phyloP scores from a whole-genome alignment of 2,888 invertebrate genomes.

The Polymixis lichenea region DNA sequence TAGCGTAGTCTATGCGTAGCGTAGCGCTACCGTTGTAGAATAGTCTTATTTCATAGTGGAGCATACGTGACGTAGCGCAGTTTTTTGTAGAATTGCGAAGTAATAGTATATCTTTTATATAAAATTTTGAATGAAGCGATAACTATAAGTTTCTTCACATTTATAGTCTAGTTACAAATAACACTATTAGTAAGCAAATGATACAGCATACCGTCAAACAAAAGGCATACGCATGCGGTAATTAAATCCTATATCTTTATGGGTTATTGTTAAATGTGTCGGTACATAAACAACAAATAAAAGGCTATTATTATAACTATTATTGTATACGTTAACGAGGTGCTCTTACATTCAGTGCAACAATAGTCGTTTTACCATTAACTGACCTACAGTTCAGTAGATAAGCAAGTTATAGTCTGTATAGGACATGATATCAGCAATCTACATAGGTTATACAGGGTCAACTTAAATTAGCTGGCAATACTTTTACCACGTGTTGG shows the following conservation, averaged over 20 bases:
- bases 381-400: conserved; percentile 29
- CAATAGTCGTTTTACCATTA: conserved; percentile 14
- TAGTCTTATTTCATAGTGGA: background rate
- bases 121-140: no score
- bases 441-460: background rate
- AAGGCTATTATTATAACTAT: conserved; percentile 14
- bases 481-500: no score
- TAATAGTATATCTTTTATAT: no score
- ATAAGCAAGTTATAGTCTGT: conserved; percentile 1
- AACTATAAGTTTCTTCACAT: no score
- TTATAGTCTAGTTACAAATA: background rate
- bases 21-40: no score
- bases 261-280: conserved; percentile 36
- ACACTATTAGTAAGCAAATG: conserved; percentile 1
- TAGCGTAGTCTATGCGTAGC: background rate
- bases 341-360: conserved; percentile 13
- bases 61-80: background rate
- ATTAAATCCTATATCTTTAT: conserved; percentile 31
- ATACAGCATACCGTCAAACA: background rate
- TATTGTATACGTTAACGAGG: conserved; percentile 25
- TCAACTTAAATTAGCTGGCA: no score
- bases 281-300: conserved; percentile 38
- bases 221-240: background rate
- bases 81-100: background rate
- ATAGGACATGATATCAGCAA: background rate